phyloP scores from a whole-genome alignment of 2,113 vertebrate genomes.

The Manacus vitellinus region DNA sequence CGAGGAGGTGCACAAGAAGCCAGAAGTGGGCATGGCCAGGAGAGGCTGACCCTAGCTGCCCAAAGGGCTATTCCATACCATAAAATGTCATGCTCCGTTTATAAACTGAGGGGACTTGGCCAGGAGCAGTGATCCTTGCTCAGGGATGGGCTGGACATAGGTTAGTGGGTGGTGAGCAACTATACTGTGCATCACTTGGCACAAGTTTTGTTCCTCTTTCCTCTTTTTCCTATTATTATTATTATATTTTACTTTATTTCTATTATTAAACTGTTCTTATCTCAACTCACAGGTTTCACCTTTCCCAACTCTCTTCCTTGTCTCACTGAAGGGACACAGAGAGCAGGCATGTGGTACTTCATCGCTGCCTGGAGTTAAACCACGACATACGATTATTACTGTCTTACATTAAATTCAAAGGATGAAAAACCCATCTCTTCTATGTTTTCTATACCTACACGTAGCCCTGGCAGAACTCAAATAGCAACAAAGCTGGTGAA shows the following conservation, averaged over 20 bases:
- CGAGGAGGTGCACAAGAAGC: fast-evolving
- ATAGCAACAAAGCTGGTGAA: neutral
- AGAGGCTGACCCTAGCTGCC: neutral
- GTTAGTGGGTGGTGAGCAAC: neutral
- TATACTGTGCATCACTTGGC: neutral
- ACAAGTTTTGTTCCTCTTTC: neutral
- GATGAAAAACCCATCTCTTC: neutral
- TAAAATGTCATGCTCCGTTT: fast-evolving
- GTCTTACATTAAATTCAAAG: neutral
- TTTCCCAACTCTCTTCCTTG: neutral
- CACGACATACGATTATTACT: neutral
- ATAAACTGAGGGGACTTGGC: neutral
- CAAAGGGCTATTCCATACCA: neutral
- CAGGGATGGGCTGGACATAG: neutral
- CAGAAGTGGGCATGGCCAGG: neutral
- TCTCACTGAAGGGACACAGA: neutral
- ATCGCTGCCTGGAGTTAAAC: neutral
- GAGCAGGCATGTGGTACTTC: neutral
- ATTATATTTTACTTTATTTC: neutral
- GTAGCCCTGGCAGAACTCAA: neutral
- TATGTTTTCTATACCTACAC: neutral
- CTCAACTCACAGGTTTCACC: neutral
- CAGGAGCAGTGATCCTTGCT: neutral
- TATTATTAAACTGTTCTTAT: neutral
- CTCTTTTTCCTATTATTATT: neutral